Conservation (phyloP, 2,888 invertebrate species). For the Saturnia pavonia region DNA sequence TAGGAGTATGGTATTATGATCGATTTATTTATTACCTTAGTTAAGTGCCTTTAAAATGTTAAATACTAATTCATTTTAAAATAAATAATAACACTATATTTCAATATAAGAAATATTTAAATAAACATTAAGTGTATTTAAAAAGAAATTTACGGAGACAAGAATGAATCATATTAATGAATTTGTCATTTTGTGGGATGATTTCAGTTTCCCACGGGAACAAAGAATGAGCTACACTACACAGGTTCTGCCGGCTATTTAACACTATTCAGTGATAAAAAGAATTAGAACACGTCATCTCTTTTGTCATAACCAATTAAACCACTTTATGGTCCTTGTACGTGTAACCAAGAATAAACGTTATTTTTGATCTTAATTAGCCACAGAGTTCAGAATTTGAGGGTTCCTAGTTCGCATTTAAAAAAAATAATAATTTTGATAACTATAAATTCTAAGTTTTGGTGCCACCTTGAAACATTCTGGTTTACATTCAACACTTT, state of each 20-base stretch:
- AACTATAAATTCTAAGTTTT: too few species aligned
- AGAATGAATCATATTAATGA: neutral
- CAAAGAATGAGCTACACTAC: neutral
- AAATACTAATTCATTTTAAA: too few species aligned
- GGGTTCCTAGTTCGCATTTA: neutral
- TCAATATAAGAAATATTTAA: too few species aligned
- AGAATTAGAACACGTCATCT: constrained; percentile 21
- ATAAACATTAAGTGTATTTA: too few species aligned
- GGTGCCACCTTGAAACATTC: too few species aligned
- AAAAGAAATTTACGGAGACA: too few species aligned
- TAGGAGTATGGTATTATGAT: too few species aligned
- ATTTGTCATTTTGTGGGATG: neutral
- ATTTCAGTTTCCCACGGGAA: neutral
- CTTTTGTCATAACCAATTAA: constrained; percentile 15
- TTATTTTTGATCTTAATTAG: neutral
- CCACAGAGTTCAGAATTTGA: neutral
- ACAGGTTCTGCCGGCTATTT: neutral
- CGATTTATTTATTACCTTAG: too few species aligned
- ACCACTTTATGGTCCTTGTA: neutral
- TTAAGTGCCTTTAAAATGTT: too few species aligned
- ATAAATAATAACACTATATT: too few species aligned
- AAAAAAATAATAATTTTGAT: neutral
- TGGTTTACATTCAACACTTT: too few species aligned
- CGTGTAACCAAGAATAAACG: neutral
- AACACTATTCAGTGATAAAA: neutral